Conservation (phyloP, 1,140 invertebrate genomes). For the Dinoponera quadriceps region DNA sequence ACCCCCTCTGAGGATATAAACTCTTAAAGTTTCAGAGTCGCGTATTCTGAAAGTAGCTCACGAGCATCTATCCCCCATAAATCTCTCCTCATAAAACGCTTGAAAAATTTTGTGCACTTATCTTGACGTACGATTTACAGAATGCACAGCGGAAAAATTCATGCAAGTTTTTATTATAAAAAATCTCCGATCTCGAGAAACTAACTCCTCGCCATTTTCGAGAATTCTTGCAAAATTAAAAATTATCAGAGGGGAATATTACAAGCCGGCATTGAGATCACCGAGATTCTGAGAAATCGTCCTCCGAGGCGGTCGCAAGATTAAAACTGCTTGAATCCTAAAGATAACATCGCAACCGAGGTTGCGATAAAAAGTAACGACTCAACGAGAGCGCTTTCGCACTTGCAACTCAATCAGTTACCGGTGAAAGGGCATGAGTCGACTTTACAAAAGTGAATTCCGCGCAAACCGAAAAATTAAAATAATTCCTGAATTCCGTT, state of each 20-base stretch:
- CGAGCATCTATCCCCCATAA: neutral
- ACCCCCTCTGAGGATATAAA: slow-evolving; percentile 19
- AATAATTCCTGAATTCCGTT: neutral
- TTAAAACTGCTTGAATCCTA: slow-evolving; percentile 13
- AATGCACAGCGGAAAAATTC: no score
- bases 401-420: slow-evolving; percentile 6
- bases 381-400: neutral
- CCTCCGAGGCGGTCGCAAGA: slow-evolving; percentile 15
- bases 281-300: slow-evolving; percentile 2
- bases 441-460: slow-evolving; percentile 25
- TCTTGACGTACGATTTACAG: neutral
- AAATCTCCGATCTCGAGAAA: no score
- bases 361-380: slow-evolving; percentile 34
- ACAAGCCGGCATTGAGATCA: neutral
- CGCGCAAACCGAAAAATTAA: neutral
- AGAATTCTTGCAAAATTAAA: neutral
- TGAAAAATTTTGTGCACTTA: slow-evolving; percentile 4
- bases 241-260: neutral
- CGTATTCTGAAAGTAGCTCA: slow-evolving; percentile 25
- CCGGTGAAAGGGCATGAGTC: slow-evolving; percentile 19
- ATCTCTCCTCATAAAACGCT: slow-evolving; percentile 1
- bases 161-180: no score
- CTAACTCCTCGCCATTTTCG: no score
- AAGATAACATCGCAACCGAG: neutral
- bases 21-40: slow-evolving; percentile 24